Conservation (phyloP, 2,113 vertebrate genomes). For the Microtus richardsoni region DNA sequence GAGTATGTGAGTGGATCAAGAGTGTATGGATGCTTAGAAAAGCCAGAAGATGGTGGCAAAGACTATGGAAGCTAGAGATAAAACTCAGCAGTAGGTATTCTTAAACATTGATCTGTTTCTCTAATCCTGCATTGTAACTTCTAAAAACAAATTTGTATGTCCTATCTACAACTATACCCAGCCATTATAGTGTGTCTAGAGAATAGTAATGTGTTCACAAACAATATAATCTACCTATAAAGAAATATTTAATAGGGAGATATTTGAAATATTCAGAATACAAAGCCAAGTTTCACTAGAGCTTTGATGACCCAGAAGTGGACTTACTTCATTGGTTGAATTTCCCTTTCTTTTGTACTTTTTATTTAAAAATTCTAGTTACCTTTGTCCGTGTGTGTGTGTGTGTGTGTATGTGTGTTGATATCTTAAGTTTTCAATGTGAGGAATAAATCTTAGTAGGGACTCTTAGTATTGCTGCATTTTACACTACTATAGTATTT, state of each 20-base stretch:
- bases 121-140: neutral
- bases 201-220: neutral
- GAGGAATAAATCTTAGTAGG: neutral
- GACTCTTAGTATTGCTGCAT: neutral
- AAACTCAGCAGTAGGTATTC: neutral
- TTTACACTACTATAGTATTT: neutral
- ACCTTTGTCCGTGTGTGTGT: neutral
- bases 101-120: neutral
- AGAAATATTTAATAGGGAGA: conserved; percentile 3
- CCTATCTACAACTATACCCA: neutral
- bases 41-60: neutral
- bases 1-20: neutral
- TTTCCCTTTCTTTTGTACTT: neutral
- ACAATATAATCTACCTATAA: neutral
- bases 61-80: neutral
- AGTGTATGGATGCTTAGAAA: no score
- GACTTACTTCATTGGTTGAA: neutral
- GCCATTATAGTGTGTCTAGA: neutral
- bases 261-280: conserved; percentile 5
- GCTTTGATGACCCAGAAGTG: neutral
- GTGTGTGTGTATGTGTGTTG: neutral
- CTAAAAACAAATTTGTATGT: neutral
- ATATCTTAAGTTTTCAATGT: neutral
- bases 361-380: neutral
- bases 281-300: neutral